These are phyloP conservation scores for Asbolus verrucosus DNA, from an alignment of 1,140 invertebrate species.

Conservation along the genomic window DNA sequence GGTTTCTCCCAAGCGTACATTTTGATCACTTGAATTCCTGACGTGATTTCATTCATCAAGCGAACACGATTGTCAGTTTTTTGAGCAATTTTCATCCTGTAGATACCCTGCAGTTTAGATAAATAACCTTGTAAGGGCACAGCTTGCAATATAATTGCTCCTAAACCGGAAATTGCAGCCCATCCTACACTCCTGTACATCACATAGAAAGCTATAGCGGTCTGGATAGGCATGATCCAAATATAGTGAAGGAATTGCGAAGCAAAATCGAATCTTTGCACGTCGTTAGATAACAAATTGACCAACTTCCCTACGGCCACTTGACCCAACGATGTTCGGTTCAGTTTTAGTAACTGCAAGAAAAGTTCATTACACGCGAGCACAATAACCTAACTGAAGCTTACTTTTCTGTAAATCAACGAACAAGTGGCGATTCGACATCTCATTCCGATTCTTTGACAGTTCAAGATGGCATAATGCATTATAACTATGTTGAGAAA, in stretches of 20 bases:
- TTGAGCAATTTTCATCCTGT: constrained; percentile 75
- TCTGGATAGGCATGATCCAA: constrained; percentile 83
- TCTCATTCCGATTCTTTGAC: constrained; percentile 68
- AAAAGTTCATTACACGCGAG: constrained; percentile 55
- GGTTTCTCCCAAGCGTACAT: constrained; percentile 89
- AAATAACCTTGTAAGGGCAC: constrained; percentile 77
- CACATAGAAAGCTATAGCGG: constrained; percentile 71
- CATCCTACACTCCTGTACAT: constrained; percentile 72
- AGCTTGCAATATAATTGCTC: constrained; percentile 73
- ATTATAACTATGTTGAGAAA: constrained; percentile 63
- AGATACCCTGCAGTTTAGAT: constrained; percentile 73
- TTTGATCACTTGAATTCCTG: constrained; percentile 82
- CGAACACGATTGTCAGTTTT: constrained; percentile 84
- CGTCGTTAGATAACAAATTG: constrained; percentile 83
- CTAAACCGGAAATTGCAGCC: constrained; percentile 72
- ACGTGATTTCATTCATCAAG: constrained; percentile 86
- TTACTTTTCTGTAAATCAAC: constrained; percentile 70
- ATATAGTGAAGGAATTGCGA: constrained; percentile 72
- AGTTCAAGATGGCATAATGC: constrained; percentile 65
- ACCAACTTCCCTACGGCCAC: constrained; percentile 77
- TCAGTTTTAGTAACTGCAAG: constrained; percentile 58
- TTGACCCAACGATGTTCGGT: constrained; percentile 57
- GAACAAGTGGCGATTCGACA: constrained; percentile 69
- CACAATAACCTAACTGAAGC: constrained; percentile 49
- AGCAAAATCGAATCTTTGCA: constrained; percentile 70